Base-by-base conservation (phyloP, 2,797 vertebrate genomes). In the Ctenochaetus hawaiiensis region DNA sequence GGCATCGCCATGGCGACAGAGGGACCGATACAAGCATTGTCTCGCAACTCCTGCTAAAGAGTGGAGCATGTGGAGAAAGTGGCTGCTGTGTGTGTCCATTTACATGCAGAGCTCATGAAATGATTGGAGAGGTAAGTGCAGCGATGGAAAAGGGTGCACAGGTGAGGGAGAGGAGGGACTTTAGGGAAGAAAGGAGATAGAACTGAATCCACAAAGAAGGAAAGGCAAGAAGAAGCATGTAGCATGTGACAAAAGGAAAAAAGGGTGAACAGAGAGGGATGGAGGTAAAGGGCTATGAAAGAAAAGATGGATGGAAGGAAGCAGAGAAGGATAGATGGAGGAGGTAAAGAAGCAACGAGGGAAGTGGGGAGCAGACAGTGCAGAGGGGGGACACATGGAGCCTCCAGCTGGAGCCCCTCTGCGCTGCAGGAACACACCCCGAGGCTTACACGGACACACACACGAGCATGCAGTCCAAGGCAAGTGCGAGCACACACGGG, bases 321-420 rank as follows among this genome's bases (percentile, higher is more conserved):
- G 30, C 4, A 67, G 9, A 56, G 22, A 67, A 22, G 16, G 20
- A 54, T 10, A 30, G 43, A 75, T 5, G 16, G 22, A 65, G 54
- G 34, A 39, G 45, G 23, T 34, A 7, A 34, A 13, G 34, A 56
- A 39, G 37, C 23, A 39, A 57, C 49, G 20, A 65, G 49, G 44
- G 13, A 67, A 67, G 47, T 52, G 23, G n/a, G 23, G 52, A 73
- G 49, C 62, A 82, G 77, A 70, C 30, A 34, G 30, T 34, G 30
- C 30, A 34, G 30, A 34, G 30, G 75, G 77, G 72, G 45, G 51
- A 52, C 62, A 82, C 78, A 76, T 26, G 1, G 63, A 74, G 64
- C 67, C 67, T 90, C 86, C 89, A 90, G 87, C 89, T 92, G 84
- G 87, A 87, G 78, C 39, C 77, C 75, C 87, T 88, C 63, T 87